phyloP scores from a whole-genome alignment of 2,113 vertebrate genomes.

The Corvus moneduloides region DNA sequence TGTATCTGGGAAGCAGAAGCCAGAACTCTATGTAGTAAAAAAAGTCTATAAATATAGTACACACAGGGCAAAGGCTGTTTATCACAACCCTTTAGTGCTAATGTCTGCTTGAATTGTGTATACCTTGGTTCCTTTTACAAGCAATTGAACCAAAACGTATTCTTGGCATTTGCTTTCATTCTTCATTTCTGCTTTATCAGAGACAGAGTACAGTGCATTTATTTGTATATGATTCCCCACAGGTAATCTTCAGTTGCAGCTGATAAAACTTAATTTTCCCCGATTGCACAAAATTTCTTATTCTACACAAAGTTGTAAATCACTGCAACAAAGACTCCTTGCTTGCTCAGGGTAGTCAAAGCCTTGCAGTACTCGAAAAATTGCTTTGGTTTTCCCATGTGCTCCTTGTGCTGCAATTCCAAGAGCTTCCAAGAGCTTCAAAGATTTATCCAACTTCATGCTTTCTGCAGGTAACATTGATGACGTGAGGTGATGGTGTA shows the following conservation, averaged over 20 bases:
- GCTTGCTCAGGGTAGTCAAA: neutral
- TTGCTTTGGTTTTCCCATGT: neutral
- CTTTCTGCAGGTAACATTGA: neutral
- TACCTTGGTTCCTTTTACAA: conserved; percentile 24
- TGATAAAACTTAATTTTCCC: conserved; percentile 55
- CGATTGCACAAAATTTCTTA: conserved; percentile 37
- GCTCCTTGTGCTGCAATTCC: neutral
- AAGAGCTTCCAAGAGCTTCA: neutral
- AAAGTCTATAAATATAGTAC: neutral
- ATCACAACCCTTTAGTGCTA: neutral
- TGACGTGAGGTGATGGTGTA: neutral
- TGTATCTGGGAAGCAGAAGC: neutral
- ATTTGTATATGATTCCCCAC: neutral
- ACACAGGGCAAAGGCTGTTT: neutral
- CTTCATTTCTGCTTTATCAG: conserved; percentile 38
- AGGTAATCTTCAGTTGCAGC: conserved; percentile 36
- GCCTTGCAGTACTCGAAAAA: neutral
- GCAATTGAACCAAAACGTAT: conserved; percentile 35
- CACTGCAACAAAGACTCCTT: neutral
- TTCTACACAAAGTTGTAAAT: conserved; percentile 36
- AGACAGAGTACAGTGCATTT: neutral
- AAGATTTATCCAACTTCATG: neutral
- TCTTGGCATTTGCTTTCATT: conserved; percentile 39
- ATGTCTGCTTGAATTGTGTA: neutral
- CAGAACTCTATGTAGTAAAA: neutral